phyloP scores from a whole-genome alignment of 2,113 vertebrate genomes.

The Zosterops pallidus region DNA sequence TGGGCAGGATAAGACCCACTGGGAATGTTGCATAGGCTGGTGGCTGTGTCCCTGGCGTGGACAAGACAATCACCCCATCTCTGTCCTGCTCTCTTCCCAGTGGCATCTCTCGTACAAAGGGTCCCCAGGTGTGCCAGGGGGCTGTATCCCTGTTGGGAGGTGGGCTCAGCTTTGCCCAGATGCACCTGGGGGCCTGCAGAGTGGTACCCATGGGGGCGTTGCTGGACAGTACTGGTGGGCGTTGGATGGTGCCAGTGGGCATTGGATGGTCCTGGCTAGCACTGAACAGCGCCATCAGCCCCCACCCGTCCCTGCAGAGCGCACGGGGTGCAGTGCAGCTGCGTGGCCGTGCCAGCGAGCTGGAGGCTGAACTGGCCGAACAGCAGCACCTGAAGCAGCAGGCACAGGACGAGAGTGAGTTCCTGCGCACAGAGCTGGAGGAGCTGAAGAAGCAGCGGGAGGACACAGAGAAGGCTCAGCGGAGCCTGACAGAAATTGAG shows the following conservation, averaged over 20 bases:
- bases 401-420: conserved; percentile 89
- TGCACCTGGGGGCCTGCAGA: rapidly evolving
- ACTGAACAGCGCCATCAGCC: rapidly evolving
- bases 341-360: conserved; percentile 84
- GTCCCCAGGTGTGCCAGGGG: neutral
- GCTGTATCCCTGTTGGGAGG: rapidly evolving
- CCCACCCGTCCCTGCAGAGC: conserved; percentile 57
- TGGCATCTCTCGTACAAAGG: neutral
- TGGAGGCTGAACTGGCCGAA: conserved; percentile 94
- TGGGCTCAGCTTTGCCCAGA: neutral
- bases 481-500: conserved; percentile 92
- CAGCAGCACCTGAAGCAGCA: conserved; percentile 92
- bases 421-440: conserved; percentile 89
- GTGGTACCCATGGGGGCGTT: rapidly evolving
- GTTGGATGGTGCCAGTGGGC: neutral
- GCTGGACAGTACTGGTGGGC: neutral
- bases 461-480: conserved; percentile 93
- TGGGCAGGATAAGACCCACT: neutral
- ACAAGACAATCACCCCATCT: neutral
- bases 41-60: neutral
- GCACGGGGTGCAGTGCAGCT: conserved; percentile 82
- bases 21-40: no score
- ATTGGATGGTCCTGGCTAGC: neutral
- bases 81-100: neutral
- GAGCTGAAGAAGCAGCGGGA: conserved; percentile 88